Evolutionary conservation across 2,113 vertebrate genomes (phyloP).

Genomic region (Dicentrarchus labrax): DNA sequence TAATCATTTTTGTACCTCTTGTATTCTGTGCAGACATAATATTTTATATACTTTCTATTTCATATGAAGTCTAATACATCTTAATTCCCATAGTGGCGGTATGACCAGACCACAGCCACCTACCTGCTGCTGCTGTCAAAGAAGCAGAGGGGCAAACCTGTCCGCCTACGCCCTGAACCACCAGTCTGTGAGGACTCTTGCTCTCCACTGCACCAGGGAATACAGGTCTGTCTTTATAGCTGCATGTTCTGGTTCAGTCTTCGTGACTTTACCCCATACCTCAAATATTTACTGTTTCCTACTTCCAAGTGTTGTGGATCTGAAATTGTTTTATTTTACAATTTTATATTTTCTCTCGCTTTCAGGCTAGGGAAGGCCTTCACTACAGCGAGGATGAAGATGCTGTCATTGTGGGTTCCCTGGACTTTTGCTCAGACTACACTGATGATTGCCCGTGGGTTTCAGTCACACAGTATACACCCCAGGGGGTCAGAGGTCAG

Average conservation of each 20-base stretch:
- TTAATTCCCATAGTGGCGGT: constrained; percentile 87
- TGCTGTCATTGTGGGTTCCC: constrained; percentile 70
- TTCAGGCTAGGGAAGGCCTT: constrained; percentile 75
- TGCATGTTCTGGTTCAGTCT: constrained; percentile 1
- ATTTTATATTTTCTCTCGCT: background rate
- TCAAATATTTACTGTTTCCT: background rate
- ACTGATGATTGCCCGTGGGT: constrained; percentile 76
- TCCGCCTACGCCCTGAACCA: constrained; percentile 80
- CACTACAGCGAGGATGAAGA: constrained; percentile 77
- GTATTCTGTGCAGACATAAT: background rate
- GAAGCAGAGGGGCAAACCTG: constrained; percentile 89
- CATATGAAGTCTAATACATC: constrained; percentile 5
- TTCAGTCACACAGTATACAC: constrained; percentile 31
- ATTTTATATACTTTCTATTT: background rate
- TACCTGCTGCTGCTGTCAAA: constrained; percentile 93
- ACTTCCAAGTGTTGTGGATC: background rate
- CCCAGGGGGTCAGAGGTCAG: constrained; percentile 61
- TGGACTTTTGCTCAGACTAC: constrained; percentile 78
- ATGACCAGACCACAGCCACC: constrained; percentile 91
- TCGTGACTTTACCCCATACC: background rate
- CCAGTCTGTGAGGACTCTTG: constrained; percentile 34
- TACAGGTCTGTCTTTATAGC: constrained; percentile 77
- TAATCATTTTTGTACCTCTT: background rate
- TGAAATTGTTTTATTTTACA: background rate
- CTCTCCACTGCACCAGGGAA: constrained; percentile 64